phyloP scores from a whole-genome alignment of 2,797 vertebrate genomes.

The Syngnathus rostellatus region DNA sequence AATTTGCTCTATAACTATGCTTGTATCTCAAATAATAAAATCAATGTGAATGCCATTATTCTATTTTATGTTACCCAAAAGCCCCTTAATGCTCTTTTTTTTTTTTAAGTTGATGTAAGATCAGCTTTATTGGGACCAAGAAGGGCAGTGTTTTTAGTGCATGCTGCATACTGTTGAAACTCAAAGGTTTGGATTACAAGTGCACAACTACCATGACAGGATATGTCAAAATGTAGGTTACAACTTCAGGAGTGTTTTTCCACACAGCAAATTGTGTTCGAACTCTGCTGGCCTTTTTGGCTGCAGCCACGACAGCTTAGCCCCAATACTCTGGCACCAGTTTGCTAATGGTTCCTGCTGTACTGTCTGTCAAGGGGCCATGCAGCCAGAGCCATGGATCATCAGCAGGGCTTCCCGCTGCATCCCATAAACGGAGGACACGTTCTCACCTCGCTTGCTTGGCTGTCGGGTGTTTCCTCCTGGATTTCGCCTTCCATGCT shows the following conservation, averaged over 20 bases:
- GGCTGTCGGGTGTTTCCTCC: constrained; percentile 21
- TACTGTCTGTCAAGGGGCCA: constrained; percentile 16
- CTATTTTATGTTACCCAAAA: too few species aligned
- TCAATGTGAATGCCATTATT: too few species aligned
- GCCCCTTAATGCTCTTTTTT: too few species aligned
- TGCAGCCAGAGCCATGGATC: constrained; percentile 34
- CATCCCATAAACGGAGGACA: constrained; percentile 20
- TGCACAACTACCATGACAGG: not conserved
- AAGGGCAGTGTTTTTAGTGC: too few species aligned
- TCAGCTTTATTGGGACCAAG: too few species aligned
- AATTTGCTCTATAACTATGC: too few species aligned
- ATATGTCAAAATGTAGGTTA: not conserved
- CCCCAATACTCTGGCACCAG: constrained; percentile 58
- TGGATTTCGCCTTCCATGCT: constrained; percentile 41
- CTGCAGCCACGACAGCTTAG: constrained; percentile 53
- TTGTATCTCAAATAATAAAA: too few species aligned
- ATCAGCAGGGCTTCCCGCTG: constrained; percentile 32
- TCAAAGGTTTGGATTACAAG: not conserved
- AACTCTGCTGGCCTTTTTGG: constrained; percentile 45
- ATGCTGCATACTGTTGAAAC: too few species aligned
- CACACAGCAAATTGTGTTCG: constrained; percentile 30
- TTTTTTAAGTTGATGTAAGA: too few species aligned
- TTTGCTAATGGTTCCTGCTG: constrained; percentile 36
- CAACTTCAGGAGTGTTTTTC: constrained; percentile 12
- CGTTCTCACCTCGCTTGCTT: constrained; percentile 44